These are phyloP conservation scores for Hirundichthys speculiger DNA, from an alignment of 2,113 vertebrate species.

Conservation along the genomic window DNA sequence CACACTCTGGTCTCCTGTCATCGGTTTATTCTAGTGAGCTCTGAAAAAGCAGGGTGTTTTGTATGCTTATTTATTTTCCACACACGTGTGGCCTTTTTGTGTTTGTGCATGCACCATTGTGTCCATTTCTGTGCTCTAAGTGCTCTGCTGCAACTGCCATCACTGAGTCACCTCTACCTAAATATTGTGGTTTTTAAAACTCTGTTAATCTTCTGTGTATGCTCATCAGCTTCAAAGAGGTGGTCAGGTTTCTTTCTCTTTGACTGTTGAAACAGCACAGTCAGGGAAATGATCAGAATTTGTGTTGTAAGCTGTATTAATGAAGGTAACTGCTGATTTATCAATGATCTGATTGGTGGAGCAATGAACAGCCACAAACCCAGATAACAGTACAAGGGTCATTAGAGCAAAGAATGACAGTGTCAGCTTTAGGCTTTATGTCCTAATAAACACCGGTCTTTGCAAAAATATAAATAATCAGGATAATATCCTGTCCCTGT, in stretches of 20 bases:
- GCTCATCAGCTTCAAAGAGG: background rate
- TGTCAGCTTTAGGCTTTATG: background rate
- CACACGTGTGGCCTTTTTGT: background rate
- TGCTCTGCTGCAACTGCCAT: constrained; percentile 1
- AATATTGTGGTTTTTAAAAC: constrained; percentile 33
- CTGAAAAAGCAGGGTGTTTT: constrained; percentile 7
- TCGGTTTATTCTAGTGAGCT: constrained; percentile 23
- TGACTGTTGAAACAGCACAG: constrained; percentile 16
- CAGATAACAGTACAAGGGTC: background rate
- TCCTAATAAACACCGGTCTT: background rate
- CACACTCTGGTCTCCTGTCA: constrained; percentile 8
- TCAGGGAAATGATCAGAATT: background rate
- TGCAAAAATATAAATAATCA: constrained; percentile 2
- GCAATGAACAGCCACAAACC: background rate
- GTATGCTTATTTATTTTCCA: background rate
- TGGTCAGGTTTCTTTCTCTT: background rate
- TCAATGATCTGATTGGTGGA: constrained; percentile 38
- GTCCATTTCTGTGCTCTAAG: constrained; percentile 9
- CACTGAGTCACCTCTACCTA: background rate
- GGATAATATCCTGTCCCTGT: background rate
- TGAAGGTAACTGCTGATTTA: background rate
- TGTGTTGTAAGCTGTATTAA: constrained; percentile 9
- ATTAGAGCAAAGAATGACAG: background rate
- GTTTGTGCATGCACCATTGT: background rate
- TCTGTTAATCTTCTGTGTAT: constrained; percentile 31